Conservation (phyloP, 1,140 invertebrate genomes). For the Bombyx mori region ASM3026992v2 NC_085123.1:6227001-6227500, state of each 20-base stretch:
- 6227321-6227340: not conserved
- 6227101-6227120: too few relatives aligned
- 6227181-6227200: too few relatives aligned
- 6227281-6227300: too few relatives aligned
- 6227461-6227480: constrained; percentile 46
- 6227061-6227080: too few relatives aligned
- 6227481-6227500: constrained; percentile 62
- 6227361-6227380: constrained; percentile 19
- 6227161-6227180: too few relatives aligned
- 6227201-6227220: not conserved
- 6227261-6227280: too few relatives aligned
- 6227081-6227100: too few relatives aligned
- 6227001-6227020: too few relatives aligned
- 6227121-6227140: too few relatives aligned
- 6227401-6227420: constrained; percentile 52
- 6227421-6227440: constrained; percentile 48
- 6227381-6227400: constrained; percentile 39
- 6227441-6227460: constrained; percentile 57
- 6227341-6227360: constrained; percentile 1
- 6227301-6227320: constrained; percentile 2
- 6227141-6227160: constrained; percentile 2
- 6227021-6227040: too few relatives aligned
- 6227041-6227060: too few relatives aligned
- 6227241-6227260: too few relatives aligned
- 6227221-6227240: not conserved